Conservation (phyloP, 2,888 invertebrate genomes). For the Podabrus alpinus region DNA sequence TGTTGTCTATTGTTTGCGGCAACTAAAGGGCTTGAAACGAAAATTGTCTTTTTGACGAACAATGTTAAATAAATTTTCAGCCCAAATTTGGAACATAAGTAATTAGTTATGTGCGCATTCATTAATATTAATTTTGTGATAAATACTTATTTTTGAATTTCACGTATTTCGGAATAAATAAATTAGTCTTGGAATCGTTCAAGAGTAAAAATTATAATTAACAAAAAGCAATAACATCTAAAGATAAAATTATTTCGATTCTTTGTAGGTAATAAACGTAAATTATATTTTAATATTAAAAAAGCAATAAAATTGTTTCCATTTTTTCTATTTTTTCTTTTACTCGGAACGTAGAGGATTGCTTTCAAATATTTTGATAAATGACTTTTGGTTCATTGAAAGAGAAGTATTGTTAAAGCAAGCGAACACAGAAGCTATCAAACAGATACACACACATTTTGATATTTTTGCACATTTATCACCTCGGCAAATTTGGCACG, state of each 20-base stretch:
- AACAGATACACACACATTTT: conserved; percentile 15
- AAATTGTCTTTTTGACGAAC: background rate
- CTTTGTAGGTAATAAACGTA: background rate
- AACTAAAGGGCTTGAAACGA: background rate
- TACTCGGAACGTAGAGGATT: background rate
- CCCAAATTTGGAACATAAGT: too few relatives aligned
- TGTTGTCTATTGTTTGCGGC: background rate
- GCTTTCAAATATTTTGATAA: conserved; percentile 25
- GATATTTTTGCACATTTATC: conserved; percentile 20
- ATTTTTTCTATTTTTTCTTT: conserved; percentile 6
- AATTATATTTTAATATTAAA: conserved; percentile 10
- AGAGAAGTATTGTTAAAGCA: conserved; percentile 16
- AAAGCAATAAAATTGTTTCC: conserved; percentile 13
- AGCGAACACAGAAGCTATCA: conserved; percentile 14
- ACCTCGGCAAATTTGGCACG: conserved; percentile 17
- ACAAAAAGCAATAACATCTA: background rate
- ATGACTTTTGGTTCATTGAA: conserved; percentile 23
- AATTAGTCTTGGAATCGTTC: too few relatives aligned
- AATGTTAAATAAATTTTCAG: background rate
- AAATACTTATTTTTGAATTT: too few relatives aligned
- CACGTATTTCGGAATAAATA: too few relatives aligned
- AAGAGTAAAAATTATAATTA: too few relatives aligned
- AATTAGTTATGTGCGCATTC: too few relatives aligned
- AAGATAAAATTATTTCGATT: background rate
- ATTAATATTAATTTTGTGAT: too few relatives aligned